Evolutionary conservation across 1,140 invertebrate genomes (phyloP).

Genomic region (Anastatus disparis): DNA sequence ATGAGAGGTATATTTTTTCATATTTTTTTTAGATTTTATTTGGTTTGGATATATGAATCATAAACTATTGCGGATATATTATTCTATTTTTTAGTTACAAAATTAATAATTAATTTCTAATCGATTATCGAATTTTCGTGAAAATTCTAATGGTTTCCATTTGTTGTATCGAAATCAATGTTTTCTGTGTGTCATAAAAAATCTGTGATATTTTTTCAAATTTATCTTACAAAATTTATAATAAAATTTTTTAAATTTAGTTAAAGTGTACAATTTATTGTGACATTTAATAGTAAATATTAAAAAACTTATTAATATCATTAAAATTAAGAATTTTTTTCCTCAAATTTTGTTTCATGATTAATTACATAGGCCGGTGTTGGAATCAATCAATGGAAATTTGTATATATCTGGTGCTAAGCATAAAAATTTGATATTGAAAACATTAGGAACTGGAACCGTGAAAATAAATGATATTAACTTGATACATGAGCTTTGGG

Average conservation of each 20-base stretch:
- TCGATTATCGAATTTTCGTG: background rate
- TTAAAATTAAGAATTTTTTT: background rate
- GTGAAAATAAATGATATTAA: conserved; percentile 72
- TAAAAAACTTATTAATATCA: conserved; percentile 3
- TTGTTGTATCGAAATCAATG: no score
- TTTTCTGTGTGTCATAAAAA: background rate
- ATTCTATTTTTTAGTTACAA: background rate
- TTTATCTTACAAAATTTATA: background rate
- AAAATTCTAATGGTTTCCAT: no score
- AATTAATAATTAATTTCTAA: background rate
- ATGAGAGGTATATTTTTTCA: conserved; percentile 22
- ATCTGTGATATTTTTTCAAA: background rate
- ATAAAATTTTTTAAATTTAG: background rate
- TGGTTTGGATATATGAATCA: background rate
- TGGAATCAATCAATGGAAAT: conserved; percentile 73
- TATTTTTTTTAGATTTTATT: background rate
- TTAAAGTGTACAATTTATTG: no score
- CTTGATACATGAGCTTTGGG: conserved; percentile 65
- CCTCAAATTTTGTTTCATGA: conserved; percentile 27
- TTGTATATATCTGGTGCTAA: conserved; percentile 72
- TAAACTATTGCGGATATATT: background rate
- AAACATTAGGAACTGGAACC: conserved; percentile 70
- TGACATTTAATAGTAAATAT: background rate
- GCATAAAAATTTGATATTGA: conserved; percentile 75
- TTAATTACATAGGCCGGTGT: conserved; percentile 72